phyloP scores from a whole-genome alignment of 2,888 invertebrate genomes.

The Lasioglossum zephyrum region DNA sequence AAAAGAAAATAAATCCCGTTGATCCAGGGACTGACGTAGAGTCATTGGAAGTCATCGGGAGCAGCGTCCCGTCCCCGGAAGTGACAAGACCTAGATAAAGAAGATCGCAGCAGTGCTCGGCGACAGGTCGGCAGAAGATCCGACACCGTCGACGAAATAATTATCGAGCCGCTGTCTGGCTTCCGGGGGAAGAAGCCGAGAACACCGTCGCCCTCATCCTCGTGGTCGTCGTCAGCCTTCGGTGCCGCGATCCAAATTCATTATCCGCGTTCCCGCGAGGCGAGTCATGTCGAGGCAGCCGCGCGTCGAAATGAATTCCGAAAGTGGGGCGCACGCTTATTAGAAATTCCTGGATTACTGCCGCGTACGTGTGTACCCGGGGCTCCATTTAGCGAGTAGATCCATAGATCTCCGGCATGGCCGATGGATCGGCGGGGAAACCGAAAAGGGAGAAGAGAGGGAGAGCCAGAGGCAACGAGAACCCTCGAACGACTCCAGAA shows the following conservation, averaged over 20 bases:
- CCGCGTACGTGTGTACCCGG: conserved; percentile 58
- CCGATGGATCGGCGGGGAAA: conserved; percentile 29
- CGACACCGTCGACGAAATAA: conserved; percentile 25
- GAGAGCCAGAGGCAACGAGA: conserved; percentile 6
- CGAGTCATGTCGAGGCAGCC: conserved; percentile 26
- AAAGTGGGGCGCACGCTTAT: conserved; percentile 74
- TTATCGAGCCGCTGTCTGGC: conserved; percentile 19
- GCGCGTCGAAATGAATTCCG: conserved; percentile 70
- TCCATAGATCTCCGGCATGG: conserved; percentile 14
- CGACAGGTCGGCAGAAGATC: background rate
- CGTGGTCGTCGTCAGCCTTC: conserved; percentile 12
- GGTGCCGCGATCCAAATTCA: conserved; percentile 60
- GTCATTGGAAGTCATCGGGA: background rate
- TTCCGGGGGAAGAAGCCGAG: background rate
- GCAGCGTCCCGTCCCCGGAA: background rate
- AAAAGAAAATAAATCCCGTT: too few species aligned
- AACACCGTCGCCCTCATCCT: background rate
- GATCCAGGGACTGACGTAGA: background rate
- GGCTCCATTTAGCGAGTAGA: conserved; percentile 46
- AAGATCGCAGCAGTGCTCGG: background rate
- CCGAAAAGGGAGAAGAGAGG: background rate
- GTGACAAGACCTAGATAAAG: background rate
- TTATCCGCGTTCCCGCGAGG: conserved; percentile 59
- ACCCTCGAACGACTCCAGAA: conserved; percentile 24
- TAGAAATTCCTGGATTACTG: conserved; percentile 77